These are phyloP conservation scores for Galerucella nymphaeae DNA, from an alignment of 2,888 invertebrate species.

Conservation along the genomic window DNA sequence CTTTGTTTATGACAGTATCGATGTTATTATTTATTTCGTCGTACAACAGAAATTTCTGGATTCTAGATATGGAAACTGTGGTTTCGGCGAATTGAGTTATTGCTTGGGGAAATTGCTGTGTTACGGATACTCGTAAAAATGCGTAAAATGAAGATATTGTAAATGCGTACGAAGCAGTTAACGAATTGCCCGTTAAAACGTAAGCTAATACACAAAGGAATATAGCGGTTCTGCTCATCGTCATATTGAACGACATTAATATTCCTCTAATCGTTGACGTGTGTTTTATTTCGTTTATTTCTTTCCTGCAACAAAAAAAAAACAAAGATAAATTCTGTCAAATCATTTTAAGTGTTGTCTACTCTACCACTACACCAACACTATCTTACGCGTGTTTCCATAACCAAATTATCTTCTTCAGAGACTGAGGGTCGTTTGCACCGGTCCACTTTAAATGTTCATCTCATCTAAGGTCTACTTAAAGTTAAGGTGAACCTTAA, in stretches of 20 bases:
- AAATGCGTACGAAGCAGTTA: slow-evolving; percentile 75
- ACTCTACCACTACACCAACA: too few relatives aligned
- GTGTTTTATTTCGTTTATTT: slow-evolving; percentile 73
- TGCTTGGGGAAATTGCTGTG: slow-evolving; percentile 73
- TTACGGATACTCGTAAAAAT: slow-evolving; percentile 73
- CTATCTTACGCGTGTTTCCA: too few relatives aligned
- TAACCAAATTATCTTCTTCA: too few relatives aligned
- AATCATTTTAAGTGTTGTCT: too few relatives aligned
- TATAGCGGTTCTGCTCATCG: slow-evolving; percentile 85
- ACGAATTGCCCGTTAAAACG: slow-evolving; percentile 71
- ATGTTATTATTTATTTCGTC: slow-evolving; percentile 41
- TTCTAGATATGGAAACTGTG: slow-evolving; percentile 51
- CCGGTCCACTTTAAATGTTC: too few relatives aligned
- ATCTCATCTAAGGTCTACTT: too few relatives aligned
- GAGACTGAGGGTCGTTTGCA: too few relatives aligned
- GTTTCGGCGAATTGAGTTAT: slow-evolving; percentile 78
- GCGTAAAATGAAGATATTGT: slow-evolving; percentile 82
- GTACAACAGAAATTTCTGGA: slow-evolving; percentile 70
- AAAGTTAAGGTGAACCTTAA: too few relatives aligned
- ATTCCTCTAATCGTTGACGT: slow-evolving; percentile 75
- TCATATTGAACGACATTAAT: slow-evolving; percentile 75
- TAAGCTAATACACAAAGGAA: slow-evolving; percentile 83
- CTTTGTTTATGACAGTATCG: background rate
- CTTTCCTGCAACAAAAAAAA: slow-evolving; percentile 67
- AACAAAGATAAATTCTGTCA: background rate